These are phyloP conservation scores for Conus canariensis DNA, from an alignment of 2,888 invertebrate species.

Conservation along the genomic window DNA sequence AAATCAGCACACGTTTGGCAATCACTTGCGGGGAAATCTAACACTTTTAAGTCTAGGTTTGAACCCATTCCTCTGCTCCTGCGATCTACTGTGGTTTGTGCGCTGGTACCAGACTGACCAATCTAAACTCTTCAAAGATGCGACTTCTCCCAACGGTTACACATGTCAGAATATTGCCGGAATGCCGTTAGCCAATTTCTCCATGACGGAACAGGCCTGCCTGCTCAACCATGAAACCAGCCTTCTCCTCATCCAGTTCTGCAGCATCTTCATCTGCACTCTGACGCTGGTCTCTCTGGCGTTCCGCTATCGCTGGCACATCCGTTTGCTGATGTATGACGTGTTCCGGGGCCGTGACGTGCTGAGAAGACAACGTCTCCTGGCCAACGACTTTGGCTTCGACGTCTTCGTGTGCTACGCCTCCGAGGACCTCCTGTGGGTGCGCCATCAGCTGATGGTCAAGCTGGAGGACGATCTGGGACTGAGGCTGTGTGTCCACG, in stretches of 20 bases:
- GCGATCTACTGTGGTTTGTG: constrained; percentile 76
- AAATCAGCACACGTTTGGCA: constrained; percentile 44
- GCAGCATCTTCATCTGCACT: constrained; percentile 45
- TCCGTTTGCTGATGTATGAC: constrained; percentile 80
- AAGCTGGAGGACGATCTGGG: constrained; percentile 81
- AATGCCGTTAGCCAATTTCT: constrained; percentile 6
- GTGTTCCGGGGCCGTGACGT: constrained; percentile 79
- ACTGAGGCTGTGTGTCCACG: constrained; percentile 83
- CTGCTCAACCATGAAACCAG: constrained; percentile 40
- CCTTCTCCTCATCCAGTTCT: constrained; percentile 39
- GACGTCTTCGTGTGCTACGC: constrained; percentile 87
- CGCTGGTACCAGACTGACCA: constrained; percentile 43
- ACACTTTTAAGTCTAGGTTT: constrained; percentile 81
- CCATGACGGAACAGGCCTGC: constrained; percentile 44
- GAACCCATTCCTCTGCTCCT: constrained; percentile 84
- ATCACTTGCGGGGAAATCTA: constrained; percentile 26
- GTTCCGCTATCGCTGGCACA: constrained; percentile 82
- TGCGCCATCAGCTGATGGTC: constrained; percentile 84
- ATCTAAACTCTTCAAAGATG: not conserved
- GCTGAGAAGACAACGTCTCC: constrained; percentile 80
- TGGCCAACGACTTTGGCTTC: constrained; percentile 78
- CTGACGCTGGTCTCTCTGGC: constrained; percentile 62
- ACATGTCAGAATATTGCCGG: constrained; percentile 31
- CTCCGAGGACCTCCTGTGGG: constrained; percentile 84
- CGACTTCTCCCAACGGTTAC: not conserved